These are phyloP conservation scores for Zophobas morio DNA, from an alignment of 1,140 invertebrate species.

Conservation along the genomic window DNA sequence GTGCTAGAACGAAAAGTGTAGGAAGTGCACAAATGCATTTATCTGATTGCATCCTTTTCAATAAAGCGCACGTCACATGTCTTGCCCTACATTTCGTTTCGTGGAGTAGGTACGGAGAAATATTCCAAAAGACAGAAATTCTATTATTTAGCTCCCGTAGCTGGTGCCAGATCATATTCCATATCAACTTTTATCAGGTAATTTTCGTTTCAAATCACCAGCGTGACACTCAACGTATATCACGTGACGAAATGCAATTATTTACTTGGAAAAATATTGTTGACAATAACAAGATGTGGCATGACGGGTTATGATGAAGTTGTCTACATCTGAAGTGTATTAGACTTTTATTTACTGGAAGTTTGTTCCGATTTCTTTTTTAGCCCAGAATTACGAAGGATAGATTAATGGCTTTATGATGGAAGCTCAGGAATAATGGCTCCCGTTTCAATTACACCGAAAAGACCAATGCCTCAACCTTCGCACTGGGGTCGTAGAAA, in stretches of 20 bases:
- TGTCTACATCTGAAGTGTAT: slow-evolving; percentile 10
- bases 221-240: slow-evolving; percentile 28
- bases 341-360: slow-evolving; percentile 22
- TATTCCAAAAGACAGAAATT: slow-evolving; percentile 27
- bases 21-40: slow-evolving; percentile 16
- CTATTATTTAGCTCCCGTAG: slow-evolving; percentile 18
- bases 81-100: slow-evolving; percentile 5
- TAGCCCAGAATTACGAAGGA: slow-evolving; percentile 45
- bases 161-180: slow-evolving; percentile 20
- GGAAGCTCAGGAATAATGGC: slow-evolving; percentile 50
- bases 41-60: slow-evolving; percentile 36
- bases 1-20: slow-evolving; percentile 13
- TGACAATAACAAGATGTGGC: neutral
- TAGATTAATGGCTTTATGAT: slow-evolving; percentile 56
- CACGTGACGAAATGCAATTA: slow-evolving; percentile 29
- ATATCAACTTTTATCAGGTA: slow-evolving; percentile 11
- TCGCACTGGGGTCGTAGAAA: slow-evolving; percentile 6
- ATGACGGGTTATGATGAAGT: slow-evolving; percentile 24
- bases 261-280: neutral
- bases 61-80: slow-evolving; percentile 16
- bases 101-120: neutral
- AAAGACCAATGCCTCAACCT: slow-evolving; percentile 35
- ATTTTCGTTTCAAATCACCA: slow-evolving; percentile 3
- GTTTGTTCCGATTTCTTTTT: slow-evolving; percentile 15
- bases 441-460: slow-evolving; percentile 51